Evolutionary conservation across 2,888 invertebrate species (phyloP), one percentile per base, ranked within the genome.

Genomic region (Crossocerus cetratus): DNA sequence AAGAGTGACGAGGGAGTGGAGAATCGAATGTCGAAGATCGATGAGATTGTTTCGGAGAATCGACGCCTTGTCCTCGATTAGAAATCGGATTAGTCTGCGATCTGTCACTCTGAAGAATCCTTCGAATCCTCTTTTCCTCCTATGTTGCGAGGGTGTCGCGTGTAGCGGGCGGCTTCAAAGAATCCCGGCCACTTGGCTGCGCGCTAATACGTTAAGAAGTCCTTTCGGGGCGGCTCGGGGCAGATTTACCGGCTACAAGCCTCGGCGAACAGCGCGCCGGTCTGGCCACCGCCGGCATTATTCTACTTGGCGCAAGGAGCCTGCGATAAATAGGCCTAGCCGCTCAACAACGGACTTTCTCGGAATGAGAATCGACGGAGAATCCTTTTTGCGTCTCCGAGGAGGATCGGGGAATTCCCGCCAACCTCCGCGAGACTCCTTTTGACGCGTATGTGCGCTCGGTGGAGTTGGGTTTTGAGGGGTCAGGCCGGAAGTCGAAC

Each of bases 41-140:
- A 78, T 63, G 64, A 67, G 77, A 84, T 81, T 77, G 77, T 71
- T 81, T 82, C 83, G 79, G 67, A 73, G 82, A 83, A 87, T 32
- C 65, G 53, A 58, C 21, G 73, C 67, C 76, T 57, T 65, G 11
- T 45, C 16, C 5, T 43, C 11, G 44, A 72, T 64, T 61, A 67
- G 44, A 57, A 49, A 53, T 57, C 44, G 44, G 66, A 72, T 72
- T 69, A 71, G 2, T 4, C 57, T 54, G 23, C 22, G 14, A 2
- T 58, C n/a, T n/a, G 69, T 61, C 74, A 58, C 8, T 66, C 65
- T 58, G 20, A 69, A 69, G 61, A 53, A 54, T 72, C 59, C 22
- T 61, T 64, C 53, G 5, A 53, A 45, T 20, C 18, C 32, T 11
- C 11, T n/a, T n/a, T 49, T 21, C 42, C 16, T 18, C 3, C 43